These are phyloP conservation scores for Odontocerum albicorne DNA, from an alignment of 2,888 invertebrate species.

Conservation along the genomic window DNA sequence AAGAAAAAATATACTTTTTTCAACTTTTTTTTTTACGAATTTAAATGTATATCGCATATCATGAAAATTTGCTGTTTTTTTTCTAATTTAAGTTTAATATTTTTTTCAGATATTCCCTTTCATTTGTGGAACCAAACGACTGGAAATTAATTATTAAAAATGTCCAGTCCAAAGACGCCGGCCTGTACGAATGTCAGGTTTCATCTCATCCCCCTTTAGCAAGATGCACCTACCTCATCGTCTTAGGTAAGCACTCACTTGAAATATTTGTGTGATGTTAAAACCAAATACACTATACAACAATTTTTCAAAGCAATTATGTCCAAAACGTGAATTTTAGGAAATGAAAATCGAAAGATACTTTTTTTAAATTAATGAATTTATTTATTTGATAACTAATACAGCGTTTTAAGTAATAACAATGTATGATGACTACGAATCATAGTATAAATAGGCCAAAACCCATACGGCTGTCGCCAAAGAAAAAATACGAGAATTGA, in stretches of 20 bases:
- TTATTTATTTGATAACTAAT: no score
- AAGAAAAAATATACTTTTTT: no score
- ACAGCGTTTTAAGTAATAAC: no score
- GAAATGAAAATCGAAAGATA: background rate
- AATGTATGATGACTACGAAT: no score
- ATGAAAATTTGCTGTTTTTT: no score
- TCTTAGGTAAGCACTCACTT: slow-evolving; percentile 28
- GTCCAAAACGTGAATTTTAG: background rate
- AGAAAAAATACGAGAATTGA: no score
- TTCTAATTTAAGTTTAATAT: no score
- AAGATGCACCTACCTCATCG: slow-evolving; percentile 31
- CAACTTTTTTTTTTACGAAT: no score
- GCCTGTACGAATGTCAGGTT: slow-evolving; percentile 47
- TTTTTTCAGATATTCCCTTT: slow-evolving; percentile 31
- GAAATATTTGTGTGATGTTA: no score
- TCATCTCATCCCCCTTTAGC: slow-evolving; percentile 46
- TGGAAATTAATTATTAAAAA: slow-evolving; percentile 29
- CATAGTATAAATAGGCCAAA: no score
- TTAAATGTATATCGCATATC: no score
- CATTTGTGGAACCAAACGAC: slow-evolving; percentile 31
- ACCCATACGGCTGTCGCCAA: no score
- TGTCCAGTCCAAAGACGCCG: slow-evolving; percentile 46
- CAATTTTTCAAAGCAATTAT: background rate
- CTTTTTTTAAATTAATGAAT: background rate
- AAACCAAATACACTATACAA: background rate